Base-by-base conservation (phyloP, 1,140 invertebrate species). In the Drosophila oshimai region DNA sequence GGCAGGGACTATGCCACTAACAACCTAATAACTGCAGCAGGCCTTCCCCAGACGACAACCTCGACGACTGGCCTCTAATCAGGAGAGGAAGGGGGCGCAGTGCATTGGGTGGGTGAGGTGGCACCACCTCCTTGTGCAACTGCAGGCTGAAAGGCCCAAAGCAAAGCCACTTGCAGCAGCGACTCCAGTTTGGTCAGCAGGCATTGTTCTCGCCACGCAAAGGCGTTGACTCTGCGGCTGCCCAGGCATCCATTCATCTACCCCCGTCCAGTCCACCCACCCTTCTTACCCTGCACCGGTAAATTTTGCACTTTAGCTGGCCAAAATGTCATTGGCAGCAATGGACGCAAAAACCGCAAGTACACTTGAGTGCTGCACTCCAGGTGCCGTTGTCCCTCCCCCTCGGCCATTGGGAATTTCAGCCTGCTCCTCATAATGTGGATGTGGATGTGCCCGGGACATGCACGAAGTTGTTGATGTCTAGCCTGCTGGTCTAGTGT, bases 231-330 rank as follows among this genome's bases (percentile, higher is more conserved):
- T 60, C 50, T 67, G 54, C 54, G 58, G 33, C 53, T 53, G 68
- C 54, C 53, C 46, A 37, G 37, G 28, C 31, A 44, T 24, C 18
- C 70, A 37, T 53, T 46, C 79, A 65, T 57, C 60, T 57, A 13
- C 39, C 18, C 37, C 42, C 26, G 6, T 29, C 12, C 24, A 29
- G 15, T 10, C 15, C 9, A 5, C 5, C 34, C 1, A 18, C 6
- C 31, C 6, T 12, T 4, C 37, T 39, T 42, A 39, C 31, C 64
- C 50, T 68, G 75, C 71, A 84, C 60, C 81, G 81, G 81, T 87
- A 87, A 87, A 87, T 87, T 87, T 87, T 87, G 81, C 81, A 87
- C 81, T 87, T 77, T 88, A 81, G 83, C 81, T 74, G 74, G 83
- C 69, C 61, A 74, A 88, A 87, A 87, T 87, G 81, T 87, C 81